Base-by-base conservation (phyloP, 2,113 vertebrate genomes). In the Chaetodon auriga region DNA sequence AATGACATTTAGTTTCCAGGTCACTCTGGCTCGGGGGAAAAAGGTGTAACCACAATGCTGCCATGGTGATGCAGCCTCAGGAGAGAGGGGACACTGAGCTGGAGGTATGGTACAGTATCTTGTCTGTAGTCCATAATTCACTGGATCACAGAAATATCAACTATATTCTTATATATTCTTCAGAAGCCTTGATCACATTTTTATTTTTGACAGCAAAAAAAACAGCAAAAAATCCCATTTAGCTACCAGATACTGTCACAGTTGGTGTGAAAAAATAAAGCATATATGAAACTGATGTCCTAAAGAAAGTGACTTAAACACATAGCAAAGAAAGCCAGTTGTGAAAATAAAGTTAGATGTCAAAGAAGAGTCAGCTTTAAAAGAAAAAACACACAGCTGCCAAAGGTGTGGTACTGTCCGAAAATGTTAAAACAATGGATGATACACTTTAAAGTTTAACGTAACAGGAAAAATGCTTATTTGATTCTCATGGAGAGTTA, bases 1-100 rank as follows among this genome's bases (percentile, higher is more conserved):
- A 73, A 19, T 89, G 85, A 81, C 88, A 86, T 91, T 92, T 91
- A 64, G 66, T 90, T 87, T 80, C 85, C 85, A 88, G 87, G 83
- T 89, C 87, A 88, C 69, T 79, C 51, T 75, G 16, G 19, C 88
- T 68, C 60, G 4, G 25, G 75, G 70, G 82, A 69, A 60, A 65
- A 62, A 82, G 72, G 66, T 75, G 79, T 61, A 72, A 74, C 58
- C 62, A 7, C 62, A 25, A 11, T 7, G 55, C 38, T 82, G 72
- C 71, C 78, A 82, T 68, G 70, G 80, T 12, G 60, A 78, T 0
- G 5, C 23, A 48, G 75, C 51, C 54, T 72, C 70, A 62, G 54
- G 70, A 75, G 81, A 71, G 25, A 25, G 0, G 66, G 49, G 45
- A 76, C 38, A 36, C 48, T 19, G 14, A 69, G 54, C 21, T 48